phyloP scores from a whole-genome alignment of 2,113 vertebrate species.

The Apteryx owenii region DNA sequence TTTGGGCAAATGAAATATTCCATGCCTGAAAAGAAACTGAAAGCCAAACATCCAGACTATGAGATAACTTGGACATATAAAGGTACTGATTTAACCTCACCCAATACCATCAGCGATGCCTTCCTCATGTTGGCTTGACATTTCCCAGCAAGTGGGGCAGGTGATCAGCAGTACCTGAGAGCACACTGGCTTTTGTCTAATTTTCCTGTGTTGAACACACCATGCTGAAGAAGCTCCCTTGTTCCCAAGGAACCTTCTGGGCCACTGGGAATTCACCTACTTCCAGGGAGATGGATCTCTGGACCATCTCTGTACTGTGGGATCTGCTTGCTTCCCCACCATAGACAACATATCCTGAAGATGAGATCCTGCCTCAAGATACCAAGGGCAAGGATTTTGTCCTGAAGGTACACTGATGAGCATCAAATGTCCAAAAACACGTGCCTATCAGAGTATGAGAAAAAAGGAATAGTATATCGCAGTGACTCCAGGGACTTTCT shows the following conservation, averaged over 20 bases:
- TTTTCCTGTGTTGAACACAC: fast-evolving
- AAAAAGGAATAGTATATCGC: not conserved
- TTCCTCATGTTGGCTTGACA: not conserved
- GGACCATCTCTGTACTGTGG: not conserved
- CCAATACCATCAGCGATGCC: not conserved
- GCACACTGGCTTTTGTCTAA: fast-evolving
- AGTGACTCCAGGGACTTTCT: not conserved
- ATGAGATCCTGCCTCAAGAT: not conserved
- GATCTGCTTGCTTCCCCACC: not conserved
- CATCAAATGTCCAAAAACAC: not conserved
- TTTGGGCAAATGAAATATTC: not conserved
- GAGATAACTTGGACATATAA: not conserved
- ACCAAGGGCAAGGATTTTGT: not conserved
- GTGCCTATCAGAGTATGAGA: not conserved
- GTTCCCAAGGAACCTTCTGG: not conserved
- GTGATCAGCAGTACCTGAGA: not conserved
- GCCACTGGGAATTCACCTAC: not conserved
- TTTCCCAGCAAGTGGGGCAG: not conserved
- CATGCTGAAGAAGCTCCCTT: not conserved
- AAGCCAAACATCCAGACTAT: not conserved
- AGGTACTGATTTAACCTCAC: not conserved
- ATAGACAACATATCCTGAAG: not conserved
- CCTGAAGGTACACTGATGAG: not conserved
- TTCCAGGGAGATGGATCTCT: not conserved
- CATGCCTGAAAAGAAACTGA: not conserved